These are phyloP conservation scores for Sweltsa coloradensis DNA, from an alignment of 1,140 invertebrate genomes.

Conservation along the genomic window DNA sequence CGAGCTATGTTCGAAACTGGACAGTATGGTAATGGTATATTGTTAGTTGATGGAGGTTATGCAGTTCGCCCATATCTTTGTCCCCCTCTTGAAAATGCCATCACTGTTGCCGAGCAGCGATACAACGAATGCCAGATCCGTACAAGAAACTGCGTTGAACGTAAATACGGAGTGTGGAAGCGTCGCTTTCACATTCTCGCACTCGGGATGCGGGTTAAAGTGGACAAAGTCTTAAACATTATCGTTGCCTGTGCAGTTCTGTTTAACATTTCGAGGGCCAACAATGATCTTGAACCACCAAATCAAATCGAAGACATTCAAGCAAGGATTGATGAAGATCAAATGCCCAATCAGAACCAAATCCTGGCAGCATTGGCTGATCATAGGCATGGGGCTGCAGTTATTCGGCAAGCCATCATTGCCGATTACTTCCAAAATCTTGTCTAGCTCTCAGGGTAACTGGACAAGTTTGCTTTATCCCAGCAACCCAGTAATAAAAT, in stretches of 20 bases:
- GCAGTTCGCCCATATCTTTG: constrained; percentile 17
- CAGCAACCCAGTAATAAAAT: no score
- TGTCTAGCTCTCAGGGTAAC: no score
- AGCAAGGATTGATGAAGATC: no score
- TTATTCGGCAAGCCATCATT: no score
- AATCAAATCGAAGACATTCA: no score
- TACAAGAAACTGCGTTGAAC: constrained; percentile 29
- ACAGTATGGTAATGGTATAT: constrained; percentile 17
- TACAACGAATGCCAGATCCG: constrained; percentile 30
- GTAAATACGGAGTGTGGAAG: constrained; percentile 29
- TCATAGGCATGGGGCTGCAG: no score
- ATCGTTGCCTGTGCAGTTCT: constrained; percentile 29
- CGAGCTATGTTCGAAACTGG: constrained; percentile 16
- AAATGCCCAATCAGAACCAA: no score
- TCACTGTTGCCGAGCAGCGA: constrained; percentile 17
- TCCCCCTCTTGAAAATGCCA: constrained; percentile 21
- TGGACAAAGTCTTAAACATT: constrained; percentile 19
- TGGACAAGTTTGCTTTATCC: no score
- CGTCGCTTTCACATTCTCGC: constrained; percentile 33
- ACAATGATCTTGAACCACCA: no score
- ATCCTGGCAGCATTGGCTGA: no score
- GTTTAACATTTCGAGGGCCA: constrained; percentile 31
- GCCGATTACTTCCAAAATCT: no score
- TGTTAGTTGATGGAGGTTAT: constrained; percentile 25
- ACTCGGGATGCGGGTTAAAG: constrained; percentile 18